Evolutionary conservation across 1,140 invertebrate species (phyloP).

Genomic region (Zaprionus davidi): DNA sequence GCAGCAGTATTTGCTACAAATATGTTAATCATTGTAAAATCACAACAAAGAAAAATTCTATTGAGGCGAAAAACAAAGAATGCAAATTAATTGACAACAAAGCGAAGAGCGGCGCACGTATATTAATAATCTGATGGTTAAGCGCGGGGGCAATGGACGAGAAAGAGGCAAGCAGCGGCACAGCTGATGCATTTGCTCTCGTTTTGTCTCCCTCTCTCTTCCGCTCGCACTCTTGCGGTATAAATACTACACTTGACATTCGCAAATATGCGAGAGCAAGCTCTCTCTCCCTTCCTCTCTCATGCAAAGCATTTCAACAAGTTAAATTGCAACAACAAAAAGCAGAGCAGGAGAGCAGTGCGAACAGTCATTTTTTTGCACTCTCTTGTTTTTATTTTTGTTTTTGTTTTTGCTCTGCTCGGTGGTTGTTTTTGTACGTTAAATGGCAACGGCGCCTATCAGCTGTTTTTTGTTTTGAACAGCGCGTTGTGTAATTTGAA

Average conservation of each 20-base stretch:
- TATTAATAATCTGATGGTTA: constrained; percentile 23
- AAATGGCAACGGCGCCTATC: constrained; percentile 43
- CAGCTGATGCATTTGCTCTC: constrained; percentile 59
- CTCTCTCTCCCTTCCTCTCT: background rate
- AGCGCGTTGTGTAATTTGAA: constrained; percentile 61
- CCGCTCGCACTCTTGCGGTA: constrained; percentile 17
- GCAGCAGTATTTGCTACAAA: background rate
- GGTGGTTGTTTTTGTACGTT: constrained; percentile 25
- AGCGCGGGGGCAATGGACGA: constrained; percentile 65
- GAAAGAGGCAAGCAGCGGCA: constrained; percentile 31
- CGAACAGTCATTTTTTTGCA: constrained; percentile 16
- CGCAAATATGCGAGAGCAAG: constrained; percentile 4
- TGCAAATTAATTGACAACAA: constrained; percentile 50
- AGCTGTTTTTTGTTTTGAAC: constrained; percentile 78
- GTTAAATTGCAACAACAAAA: constrained; percentile 40
- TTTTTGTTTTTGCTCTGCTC: constrained; percentile 14
- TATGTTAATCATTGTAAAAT: constrained; percentile 35
- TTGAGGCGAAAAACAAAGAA: constrained; percentile 33
- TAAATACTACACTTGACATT: constrained; percentile 63
- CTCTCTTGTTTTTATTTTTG: constrained; percentile 3
- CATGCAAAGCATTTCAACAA: constrained; percentile 43
- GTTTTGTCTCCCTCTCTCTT: constrained; percentile 6
- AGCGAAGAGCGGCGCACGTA: constrained; percentile 37
- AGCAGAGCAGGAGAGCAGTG: constrained; percentile 21
- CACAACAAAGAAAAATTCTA: constrained; percentile 60